These are phyloP conservation scores for Sinotaia quadrata DNA, from an alignment of 2,888 invertebrate genomes.

Conservation along the genomic window DNA sequence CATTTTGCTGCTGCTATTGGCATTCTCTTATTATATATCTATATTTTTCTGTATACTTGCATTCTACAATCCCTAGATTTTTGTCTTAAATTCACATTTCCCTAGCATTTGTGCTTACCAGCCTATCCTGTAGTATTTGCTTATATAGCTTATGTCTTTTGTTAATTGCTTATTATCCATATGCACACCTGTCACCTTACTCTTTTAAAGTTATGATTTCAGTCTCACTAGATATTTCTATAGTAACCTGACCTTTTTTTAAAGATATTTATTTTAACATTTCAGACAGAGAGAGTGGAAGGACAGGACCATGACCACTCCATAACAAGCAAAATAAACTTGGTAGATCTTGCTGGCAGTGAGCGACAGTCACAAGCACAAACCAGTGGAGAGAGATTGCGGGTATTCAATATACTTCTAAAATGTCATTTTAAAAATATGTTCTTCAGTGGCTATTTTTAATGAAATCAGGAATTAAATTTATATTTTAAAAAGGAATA, in stretches of 20 bases:
- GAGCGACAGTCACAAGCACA: constrained; percentile 81
- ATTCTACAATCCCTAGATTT: no score
- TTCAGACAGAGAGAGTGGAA: constrained; percentile 69
- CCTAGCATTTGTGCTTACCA: no score
- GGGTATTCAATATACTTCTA: no score
- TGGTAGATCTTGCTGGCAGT: constrained; percentile 87
- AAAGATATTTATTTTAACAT: no score
- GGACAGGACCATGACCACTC: constrained; percentile 75
- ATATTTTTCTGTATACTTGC: no score
- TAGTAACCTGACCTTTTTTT: neutral
- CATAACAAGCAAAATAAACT: constrained; percentile 82
- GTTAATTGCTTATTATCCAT: neutral
- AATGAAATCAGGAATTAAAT: no score
- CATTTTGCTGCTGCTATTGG: no score
- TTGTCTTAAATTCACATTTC: no score
- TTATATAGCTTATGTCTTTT: constrained; percentile 2
- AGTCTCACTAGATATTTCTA: neutral
- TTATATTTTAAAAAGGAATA: no score
- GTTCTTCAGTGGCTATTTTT: no score
- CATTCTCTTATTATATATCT: no score
- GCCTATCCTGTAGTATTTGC: neutral
- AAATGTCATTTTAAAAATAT: no score
- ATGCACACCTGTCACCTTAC: neutral
- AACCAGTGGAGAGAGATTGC: constrained; percentile 80
- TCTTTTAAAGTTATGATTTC: neutral